A percentile compares a stretch with the other conserved stretches of the same genome.
phyloP scores from a whole-genome alignment of 2,113 vertebrate genomes.

The Columbina picui region DNA sequence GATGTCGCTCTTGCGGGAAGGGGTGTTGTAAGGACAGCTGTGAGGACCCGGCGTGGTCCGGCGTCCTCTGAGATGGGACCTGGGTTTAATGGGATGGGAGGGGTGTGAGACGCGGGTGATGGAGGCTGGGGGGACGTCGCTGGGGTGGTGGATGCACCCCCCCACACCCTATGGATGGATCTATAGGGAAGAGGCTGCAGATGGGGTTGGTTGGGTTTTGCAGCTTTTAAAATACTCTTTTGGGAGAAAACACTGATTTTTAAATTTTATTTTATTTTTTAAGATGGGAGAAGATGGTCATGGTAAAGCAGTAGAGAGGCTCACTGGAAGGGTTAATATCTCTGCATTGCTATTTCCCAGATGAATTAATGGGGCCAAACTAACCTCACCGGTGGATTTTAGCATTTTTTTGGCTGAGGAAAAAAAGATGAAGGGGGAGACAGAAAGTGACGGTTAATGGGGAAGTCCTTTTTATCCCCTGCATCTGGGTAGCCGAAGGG shows the following conservation, averaged over 20 bases:
- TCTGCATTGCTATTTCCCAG: neutral
- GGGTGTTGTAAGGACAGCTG: slow-evolving; percentile 49
- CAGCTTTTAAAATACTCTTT: neutral
- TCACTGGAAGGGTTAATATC: neutral
- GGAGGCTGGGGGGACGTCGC: neutral
- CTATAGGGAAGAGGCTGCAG: neutral
- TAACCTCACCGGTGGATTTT: neutral
- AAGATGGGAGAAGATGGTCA: neutral
- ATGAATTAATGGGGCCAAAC: neutral
- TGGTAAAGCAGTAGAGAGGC: neutral
- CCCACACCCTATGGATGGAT: neutral
- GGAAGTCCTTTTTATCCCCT: neutral
- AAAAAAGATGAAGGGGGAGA: neutral
- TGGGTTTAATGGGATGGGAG: neutral
- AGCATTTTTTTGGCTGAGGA: neutral
- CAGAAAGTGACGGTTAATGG: neutral
- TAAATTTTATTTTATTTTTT: neutral
- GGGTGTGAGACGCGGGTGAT: neutral
- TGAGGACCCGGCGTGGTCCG: neutral
- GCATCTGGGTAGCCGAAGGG: neutral
- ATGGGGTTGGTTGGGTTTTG: neutral
- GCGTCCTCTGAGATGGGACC: neutral
- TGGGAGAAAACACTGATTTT: neutral
- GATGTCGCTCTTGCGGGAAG: neutral
- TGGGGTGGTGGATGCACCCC: neutral